Base-by-base conservation (phyloP, 2,113 vertebrate genomes). In the Myiozetetes cayanensis region DNA sequence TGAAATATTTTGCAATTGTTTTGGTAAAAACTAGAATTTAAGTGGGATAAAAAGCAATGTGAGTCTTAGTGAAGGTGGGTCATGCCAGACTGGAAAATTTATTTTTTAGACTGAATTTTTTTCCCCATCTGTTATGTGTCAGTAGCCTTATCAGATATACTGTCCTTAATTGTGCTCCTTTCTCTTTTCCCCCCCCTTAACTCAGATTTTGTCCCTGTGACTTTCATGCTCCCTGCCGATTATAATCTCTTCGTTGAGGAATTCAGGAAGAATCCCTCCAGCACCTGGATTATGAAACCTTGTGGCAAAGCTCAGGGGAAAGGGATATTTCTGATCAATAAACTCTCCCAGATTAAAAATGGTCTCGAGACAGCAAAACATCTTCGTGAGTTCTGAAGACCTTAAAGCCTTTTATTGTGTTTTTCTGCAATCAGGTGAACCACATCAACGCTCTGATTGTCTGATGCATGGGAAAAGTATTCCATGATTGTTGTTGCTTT, bases 231-330 rank as follows among this genome's bases (percentile, higher is more conserved):
- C 70, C 99, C 99, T 0, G 98, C 99, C 0, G 99, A 99, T 97
- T 99, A 99, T 75, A 99, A 99, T 86, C 98, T 99, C 86, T 99
- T 99, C 24, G 99, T 99, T 94, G 99, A 99, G 97, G 99, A 99
- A 97, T 99, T 99, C 97, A 96, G 99, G 73, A 99, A 99, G 97
- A 99, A 99, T 94, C 99, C 99, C 0, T 99, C 98, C 83, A 99
- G 99, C 98, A 99, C 99, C 0, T 99, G 99, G 99, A 99, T 99
- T 96, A 99, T 99, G 99, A 99, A 99, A 93, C 99, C 99, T 5
- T 99, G 99, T 20, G 99, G 99, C 67, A 99, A 99, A 96, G 99
- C 99, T 58, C 99, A 99, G 96, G 99, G 99, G 23, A 99, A 99
- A 96, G 99, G 99, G 95, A 99, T 99, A 97, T 99, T 99, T 86